These are phyloP conservation scores for Cheiracanthium punctorium DNA, from an alignment of 2,888 invertebrate genomes.

Conservation along the genomic window DNA sequence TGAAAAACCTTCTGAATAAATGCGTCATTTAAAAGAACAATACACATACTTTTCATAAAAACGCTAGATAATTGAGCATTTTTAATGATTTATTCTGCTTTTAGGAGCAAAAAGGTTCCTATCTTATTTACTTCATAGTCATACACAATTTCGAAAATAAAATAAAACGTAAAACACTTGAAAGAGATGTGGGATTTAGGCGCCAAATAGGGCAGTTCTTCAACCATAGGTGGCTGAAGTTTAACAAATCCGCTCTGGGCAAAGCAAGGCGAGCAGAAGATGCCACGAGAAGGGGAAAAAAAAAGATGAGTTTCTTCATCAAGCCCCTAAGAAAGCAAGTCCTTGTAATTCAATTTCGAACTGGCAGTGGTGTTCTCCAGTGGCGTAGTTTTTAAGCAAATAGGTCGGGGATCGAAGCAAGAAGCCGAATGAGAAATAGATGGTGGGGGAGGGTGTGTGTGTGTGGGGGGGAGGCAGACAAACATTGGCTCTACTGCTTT, in stretches of 20 bases:
- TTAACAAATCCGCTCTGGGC: conserved; percentile 54
- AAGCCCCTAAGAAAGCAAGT: conserved; percentile 25
- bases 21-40: too few species aligned
- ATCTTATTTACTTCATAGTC: too few species aligned
- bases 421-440: conserved; percentile 66
- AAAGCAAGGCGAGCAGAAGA: not conserved
- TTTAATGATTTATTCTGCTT: too few species aligned
- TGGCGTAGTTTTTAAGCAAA: conserved; percentile 69
- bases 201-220: conserved; percentile 50
- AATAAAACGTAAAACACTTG: not conserved
- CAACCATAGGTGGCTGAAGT: conserved; percentile 35
- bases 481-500: conserved; percentile 59
- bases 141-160: not conserved
- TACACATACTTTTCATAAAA: too few species aligned
- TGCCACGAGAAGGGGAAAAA: conserved; percentile 20
- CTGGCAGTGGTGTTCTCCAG: conserved; percentile 51
- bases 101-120: too few species aligned
- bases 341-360: conserved; percentile 69
- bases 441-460: conserved; percentile 58
- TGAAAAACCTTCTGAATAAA: too few species aligned
- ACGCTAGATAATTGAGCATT: too few species aligned
- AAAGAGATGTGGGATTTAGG: not conserved
- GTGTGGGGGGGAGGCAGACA: conserved; percentile 63
- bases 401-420: conserved; percentile 63
- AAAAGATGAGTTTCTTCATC: conserved; percentile 61